Evolutionary conservation across 2,888 invertebrate species (phyloP), one percentile per base, ranked within the genome.

Genomic region (Acronicta aceris): DNA sequence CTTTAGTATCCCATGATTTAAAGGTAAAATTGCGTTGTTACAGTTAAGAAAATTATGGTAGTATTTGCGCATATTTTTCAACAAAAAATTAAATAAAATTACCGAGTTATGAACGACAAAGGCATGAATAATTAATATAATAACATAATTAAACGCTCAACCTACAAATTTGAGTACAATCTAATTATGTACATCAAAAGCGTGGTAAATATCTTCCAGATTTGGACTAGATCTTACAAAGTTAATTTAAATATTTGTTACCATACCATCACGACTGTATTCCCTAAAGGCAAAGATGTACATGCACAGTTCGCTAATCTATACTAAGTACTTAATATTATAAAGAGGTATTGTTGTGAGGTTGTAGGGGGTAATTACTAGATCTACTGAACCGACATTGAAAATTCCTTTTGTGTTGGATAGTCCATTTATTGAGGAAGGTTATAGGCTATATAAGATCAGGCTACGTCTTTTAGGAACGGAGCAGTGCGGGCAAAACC

Each of bases 101-200:
- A 42, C 3, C 46, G 16, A 4, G 15, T 40, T 16, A 48, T 27
- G 15, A 53, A 63, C 42, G 3, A 38, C 8, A 42, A 40, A 40
- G 40, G 49, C 67, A 36, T 57, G 57, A 53, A 54, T 27, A 17
- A 36, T 54, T 25, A 42, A 43, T 47, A 43, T 47, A 7, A 16
- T 50, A 54, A 57, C 25, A n/a, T 51, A 48, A 64, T 59, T 54
- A 54, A 48, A 15, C 46, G n/a, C 9, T 54, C 41, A 41, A 53
- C 27, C 50, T 46, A 41, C 15, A 65, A 69, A 59, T 59, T 59
- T 43, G 10, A 1, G 36, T 13, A 38, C 9, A 33, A 38, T 33
- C 5, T 8, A 50, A 53, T 69, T 36, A 50, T 9, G 48, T 40
- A 56, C n/a, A n/a, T n/a, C n/a, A 56, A 25, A 49, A 21, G 10